A percentile compares a stretch with the other conserved stretches of the same genome.
phyloP scores from a whole-genome alignment of 2,888 invertebrate genomes.

The Drymonia ruficornis region DNA sequence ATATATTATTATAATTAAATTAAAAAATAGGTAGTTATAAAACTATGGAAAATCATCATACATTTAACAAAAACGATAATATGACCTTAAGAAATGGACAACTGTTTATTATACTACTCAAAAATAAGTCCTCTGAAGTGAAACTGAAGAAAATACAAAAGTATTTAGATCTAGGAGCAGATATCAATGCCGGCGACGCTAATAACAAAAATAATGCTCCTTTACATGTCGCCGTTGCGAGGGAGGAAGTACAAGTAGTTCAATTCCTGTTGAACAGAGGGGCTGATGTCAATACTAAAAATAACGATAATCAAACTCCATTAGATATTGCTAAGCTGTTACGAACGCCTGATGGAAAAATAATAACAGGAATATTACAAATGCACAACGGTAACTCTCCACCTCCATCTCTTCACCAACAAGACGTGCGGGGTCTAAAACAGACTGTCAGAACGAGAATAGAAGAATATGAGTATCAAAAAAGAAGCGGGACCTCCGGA shows the following conservation, averaged over 20 bases:
- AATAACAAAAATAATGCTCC: conserved; percentile 35
- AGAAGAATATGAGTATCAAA: conserved; percentile 14
- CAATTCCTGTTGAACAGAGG: conserved; percentile 30
- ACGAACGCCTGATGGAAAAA: background rate
- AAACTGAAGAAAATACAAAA: conserved; percentile 26
- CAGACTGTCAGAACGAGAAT: background rate
- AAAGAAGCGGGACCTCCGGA: conserved; percentile 31
- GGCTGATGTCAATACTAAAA: conserved; percentile 24
- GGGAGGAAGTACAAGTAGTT: conserved; percentile 27
- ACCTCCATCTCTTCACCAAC: background rate
- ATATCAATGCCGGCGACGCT: conserved; percentile 38
- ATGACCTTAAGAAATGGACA: conserved; percentile 28
- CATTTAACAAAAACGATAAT: conserved; percentile 10
- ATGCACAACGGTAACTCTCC: background rate
- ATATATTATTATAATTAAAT: too few species aligned
- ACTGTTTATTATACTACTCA: conserved; percentile 28
- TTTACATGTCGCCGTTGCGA: conserved; percentile 37
- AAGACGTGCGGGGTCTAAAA: background rate
- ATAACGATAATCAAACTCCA: conserved; percentile 31
- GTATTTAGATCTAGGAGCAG: conserved; percentile 32
- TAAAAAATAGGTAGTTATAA: too few species aligned
- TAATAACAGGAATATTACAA: background rate
- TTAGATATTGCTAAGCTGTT: conserved; percentile 28
- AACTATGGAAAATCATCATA: background rate
- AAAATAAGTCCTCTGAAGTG: conserved; percentile 18